Evolutionary conservation across 2,888 invertebrate species (phyloP), one percentile per base, ranked within the genome.

Genomic region (Meteorus colon): DNA sequence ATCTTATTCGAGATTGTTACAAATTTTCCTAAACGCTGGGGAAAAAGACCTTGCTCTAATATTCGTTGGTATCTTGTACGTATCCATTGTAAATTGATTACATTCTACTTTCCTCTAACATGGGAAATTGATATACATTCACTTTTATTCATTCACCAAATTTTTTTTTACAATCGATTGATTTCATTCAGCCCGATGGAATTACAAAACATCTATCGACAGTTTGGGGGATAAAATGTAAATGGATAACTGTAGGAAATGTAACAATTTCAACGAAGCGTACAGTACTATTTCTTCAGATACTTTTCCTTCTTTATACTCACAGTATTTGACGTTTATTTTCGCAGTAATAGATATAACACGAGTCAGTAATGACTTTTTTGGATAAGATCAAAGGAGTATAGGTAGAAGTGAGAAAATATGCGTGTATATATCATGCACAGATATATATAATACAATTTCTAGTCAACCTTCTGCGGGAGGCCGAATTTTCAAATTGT

Each of bases 191-290:
- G 62, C 51, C 69, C 70, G 73, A 69, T 77, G 67, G 74, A 79
- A 77, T 71, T 37, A 84, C 80, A 79, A 84, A 85, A 83, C 82
- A 83, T 82, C 77, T 80, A 84, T 77, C 75, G 76, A 81, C 77
- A 81, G 82, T 24, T 6, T 80, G 77, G n/a, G 24, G 70, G 80
- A 80, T 77, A 74, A 79, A 83, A 83, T 73, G 41, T 65, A 1
- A 4, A 70, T 78, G 45, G n/a, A 77, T 81, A 78, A 73, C 77
- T 80, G 81, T 74, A 75, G 79, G 75, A 12, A 29, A 37, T 16
- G 8, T 41, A 41, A 29, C 70, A 78, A 81, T 79, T 71, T 76
- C 77, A 82, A 84, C 81, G 80, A 83, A 84, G 83, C 84, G 77
- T 80, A 79, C 67, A 78, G 65, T 76, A 55, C 72, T 75, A 73